Percentiles rank a stretch among this genome's conserved stretches.
phyloP scores from a whole-genome alignment of 1,140 invertebrate genomes.

The Pseudomyrmex pallidus region DNA sequence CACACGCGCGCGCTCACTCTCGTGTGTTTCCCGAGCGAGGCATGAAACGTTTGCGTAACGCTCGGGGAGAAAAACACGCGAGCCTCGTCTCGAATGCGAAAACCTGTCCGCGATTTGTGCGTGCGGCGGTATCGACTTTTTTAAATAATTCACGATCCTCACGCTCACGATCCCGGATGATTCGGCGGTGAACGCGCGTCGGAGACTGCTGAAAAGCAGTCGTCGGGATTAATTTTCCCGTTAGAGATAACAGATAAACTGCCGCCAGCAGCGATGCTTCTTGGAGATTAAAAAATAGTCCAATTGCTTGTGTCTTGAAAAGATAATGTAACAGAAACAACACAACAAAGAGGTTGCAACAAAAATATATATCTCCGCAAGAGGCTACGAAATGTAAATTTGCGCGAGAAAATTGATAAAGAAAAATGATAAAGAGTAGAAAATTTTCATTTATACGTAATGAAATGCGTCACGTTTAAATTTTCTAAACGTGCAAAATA shows the following conservation, averaged over 20 bases:
- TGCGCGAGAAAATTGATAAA: not conserved
- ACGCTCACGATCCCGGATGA: conserved; percentile 25
- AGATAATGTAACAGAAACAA: not conserved
- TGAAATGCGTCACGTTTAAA: not conserved
- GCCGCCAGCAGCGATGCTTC: not conserved
- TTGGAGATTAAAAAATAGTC: not conserved
- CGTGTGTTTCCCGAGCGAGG: conserved; percentile 21
- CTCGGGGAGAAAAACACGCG: conserved; percentile 29
- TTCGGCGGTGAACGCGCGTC: conserved; percentile 25
- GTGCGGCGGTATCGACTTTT: conserved; percentile 42
- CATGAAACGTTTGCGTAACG: conserved; percentile 49
- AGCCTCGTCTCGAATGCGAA: conserved; percentile 48
- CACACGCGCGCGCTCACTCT: not conserved
- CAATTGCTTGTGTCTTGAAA: not conserved
- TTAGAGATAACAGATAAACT: conserved; percentile 16
- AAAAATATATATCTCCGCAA: not conserved
- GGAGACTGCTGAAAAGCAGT: conserved; percentile 27
- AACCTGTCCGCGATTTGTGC: conserved; percentile 1
- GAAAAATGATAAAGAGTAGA: not conserved
- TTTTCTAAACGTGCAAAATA: not conserved
- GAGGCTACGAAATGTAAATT: not conserved
- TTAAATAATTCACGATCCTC: conserved; percentile 59
- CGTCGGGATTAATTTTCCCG: conserved; percentile 43
- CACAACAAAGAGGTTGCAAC: not conserved
- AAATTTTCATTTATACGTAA: not conserved